phyloP scores from a whole-genome alignment of 1,140 invertebrate species.

The Penaeus indicus region DNA sequence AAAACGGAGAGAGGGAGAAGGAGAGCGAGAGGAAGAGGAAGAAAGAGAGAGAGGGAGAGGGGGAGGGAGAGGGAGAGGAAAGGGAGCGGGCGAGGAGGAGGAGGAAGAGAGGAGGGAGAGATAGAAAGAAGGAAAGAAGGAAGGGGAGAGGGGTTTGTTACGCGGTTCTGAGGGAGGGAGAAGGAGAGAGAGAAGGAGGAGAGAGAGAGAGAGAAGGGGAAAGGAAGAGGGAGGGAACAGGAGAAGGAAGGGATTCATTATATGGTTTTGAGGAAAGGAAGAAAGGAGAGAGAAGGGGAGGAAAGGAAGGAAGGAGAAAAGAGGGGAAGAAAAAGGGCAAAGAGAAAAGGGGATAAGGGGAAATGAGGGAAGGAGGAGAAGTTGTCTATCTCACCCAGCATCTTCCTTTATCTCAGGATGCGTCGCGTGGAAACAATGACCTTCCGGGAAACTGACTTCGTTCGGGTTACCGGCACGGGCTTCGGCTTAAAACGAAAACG shows the following conservation, averaged over 20 bases:
- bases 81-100: background rate
- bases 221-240: conserved; percentile 11
- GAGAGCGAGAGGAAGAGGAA: background rate
- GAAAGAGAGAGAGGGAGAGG: no score
- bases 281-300: background rate
- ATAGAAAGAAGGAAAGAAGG: background rate
- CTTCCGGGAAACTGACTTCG: no score
- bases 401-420: no score
- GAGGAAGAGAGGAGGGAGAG: conserved; percentile 11
- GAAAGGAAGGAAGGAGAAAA: background rate
- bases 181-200: no score
- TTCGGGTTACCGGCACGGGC: no score
- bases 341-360: background rate
- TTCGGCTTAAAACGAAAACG: no score
- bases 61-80: no score
- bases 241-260: background rate
- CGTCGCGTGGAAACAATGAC: no score
- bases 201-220: background rate
- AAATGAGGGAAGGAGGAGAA: background rate
- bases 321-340: background rate
- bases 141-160: background rate
- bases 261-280: background rate
- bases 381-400: no score
- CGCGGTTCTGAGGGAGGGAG: no score
- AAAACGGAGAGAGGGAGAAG: background rate